Percentiles rank a stretch among this genome's conserved stretches.
Evolutionary conservation across 2,113 vertebrate genomes (phyloP).

Genomic region (Grammomys surdaster): DNA sequence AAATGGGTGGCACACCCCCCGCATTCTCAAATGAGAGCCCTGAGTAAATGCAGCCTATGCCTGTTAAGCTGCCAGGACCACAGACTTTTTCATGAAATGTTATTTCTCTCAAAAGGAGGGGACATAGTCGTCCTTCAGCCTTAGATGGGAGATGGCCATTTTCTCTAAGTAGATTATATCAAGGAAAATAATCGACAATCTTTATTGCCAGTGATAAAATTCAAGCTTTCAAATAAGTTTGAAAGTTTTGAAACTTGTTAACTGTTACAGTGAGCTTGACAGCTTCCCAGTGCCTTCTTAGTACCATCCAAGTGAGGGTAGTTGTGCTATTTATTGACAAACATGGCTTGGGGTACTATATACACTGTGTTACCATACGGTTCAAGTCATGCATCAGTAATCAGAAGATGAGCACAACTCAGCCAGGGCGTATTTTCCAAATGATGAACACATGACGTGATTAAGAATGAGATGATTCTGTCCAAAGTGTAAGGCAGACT

Average conservation of each 20-base stretch:
- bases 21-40: not conserved
- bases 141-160: not conserved
- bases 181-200: slow-evolving; percentile 26
- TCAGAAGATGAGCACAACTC: not conserved
- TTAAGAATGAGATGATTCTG: not conserved
- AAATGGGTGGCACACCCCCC: not conserved
- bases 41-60: not conserved
- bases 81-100: not conserved
- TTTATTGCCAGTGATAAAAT: slow-evolving; percentile 55
- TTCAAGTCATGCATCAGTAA: not conserved
- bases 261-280: not conserved
- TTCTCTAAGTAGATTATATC: not conserved
- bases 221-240: slow-evolving; percentile 46
- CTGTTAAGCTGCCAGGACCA: not conserved
- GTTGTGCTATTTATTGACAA: not conserved
- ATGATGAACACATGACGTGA: not conserved
- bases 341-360: not conserved
- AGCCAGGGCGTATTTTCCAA: not conserved
- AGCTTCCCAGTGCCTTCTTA: slow-evolving; percentile 1
- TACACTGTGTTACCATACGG: not conserved
- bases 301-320: not conserved
- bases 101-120: slow-evolving; percentile 1
- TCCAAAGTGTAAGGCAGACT: not conserved
- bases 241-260: slow-evolving; percentile 24
- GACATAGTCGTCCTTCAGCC: not conserved